Evolutionary conservation across 23 tunicate genomes (phyloP).

Genomic region (Phallusia fumigata): DNA sequence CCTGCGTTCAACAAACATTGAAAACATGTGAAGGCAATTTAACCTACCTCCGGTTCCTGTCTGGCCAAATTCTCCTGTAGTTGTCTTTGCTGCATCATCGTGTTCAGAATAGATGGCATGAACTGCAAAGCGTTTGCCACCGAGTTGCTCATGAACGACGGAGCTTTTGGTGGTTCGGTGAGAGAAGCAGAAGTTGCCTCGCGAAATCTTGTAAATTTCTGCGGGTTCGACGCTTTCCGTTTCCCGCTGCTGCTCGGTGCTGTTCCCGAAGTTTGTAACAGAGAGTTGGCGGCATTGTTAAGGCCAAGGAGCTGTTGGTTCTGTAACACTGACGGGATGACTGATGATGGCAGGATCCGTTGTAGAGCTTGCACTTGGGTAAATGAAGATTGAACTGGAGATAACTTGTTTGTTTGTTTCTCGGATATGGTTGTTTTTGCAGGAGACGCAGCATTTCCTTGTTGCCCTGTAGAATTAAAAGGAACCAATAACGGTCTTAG

Average conservation of each 20-base stretch:
- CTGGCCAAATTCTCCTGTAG: neutral
- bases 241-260: slow-evolving; percentile 68
- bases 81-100: slow-evolving; percentile 65
- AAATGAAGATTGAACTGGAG: neutral
- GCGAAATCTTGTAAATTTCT: slow-evolving; percentile 65
- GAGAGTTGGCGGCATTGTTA: neutral
- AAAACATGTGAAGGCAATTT: neutral
- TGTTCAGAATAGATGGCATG: slow-evolving; percentile 53
- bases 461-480: neutral
- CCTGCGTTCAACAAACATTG: too few relatives aligned
- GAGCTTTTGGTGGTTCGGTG: neutral
- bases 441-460: neutral
- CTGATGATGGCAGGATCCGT: neutral
- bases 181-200: slow-evolving; percentile 22
- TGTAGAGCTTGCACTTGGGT: slow-evolving; percentile 2
- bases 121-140: slow-evolving; percentile 45
- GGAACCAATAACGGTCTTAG: neutral
- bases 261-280: neutral
- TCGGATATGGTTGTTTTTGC: slow-evolving; percentile 4
- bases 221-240: slow-evolving; percentile 83
- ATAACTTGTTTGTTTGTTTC: neutral
- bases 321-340: slow-evolving; percentile 16
- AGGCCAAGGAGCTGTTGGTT: slow-evolving; percentile 29
- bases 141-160: neutral
- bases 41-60: neutral